Evolutionary conservation across 92 coral and sea anemone genomes (phyloP).

Genomic region (Siderastrea radians): DNA sequence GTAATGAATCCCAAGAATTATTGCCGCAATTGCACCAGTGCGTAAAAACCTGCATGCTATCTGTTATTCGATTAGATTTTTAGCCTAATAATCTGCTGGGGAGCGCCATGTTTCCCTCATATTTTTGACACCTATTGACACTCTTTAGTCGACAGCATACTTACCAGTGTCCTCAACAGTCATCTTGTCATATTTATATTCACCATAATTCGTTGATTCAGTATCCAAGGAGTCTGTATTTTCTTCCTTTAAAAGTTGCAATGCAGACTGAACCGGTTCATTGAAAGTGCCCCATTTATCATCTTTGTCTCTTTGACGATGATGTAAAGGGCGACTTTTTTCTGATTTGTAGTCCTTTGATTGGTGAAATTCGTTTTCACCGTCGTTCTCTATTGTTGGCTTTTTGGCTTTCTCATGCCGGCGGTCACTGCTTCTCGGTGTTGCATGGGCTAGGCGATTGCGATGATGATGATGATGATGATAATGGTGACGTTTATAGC

Average conservation of each 20-base stretch:
- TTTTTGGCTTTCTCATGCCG: conserved; percentile 12
- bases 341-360: neutral
- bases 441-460: conserved; percentile 10
- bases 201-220: conserved; percentile 71
- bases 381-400: neutral
- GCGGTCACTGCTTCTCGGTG: conserved; percentile 48
- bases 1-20: too few relatives aligned
- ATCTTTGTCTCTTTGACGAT: neutral
- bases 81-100: too few relatives aligned
- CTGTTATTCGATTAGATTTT: too few relatives aligned
- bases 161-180: conserved; percentile 67
- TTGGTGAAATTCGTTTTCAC: conserved; percentile 2
- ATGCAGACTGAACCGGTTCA: conserved; percentile 2
- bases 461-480: conserved; percentile 25
- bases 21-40: too few relatives aligned
- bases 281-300: neutral
- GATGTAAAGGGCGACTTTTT: neutral
- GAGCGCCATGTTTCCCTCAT: too few relatives aligned
- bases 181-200: conserved; percentile 81
- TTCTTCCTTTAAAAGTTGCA: conserved; percentile 6
- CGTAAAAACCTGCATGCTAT: too few relatives aligned
- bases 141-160: neutral
- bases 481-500: conserved; percentile 30
- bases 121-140: too few relatives aligned
- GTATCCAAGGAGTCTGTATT: conserved; percentile 20